A percentile compares a stretch with the other conserved stretches of the same genome.
These are phyloP conservation scores for rat (Rattus norvegicus) DNA, from an alignment of 2,113 vertebrate genomes.

Conservation along the genomic window DNA sequence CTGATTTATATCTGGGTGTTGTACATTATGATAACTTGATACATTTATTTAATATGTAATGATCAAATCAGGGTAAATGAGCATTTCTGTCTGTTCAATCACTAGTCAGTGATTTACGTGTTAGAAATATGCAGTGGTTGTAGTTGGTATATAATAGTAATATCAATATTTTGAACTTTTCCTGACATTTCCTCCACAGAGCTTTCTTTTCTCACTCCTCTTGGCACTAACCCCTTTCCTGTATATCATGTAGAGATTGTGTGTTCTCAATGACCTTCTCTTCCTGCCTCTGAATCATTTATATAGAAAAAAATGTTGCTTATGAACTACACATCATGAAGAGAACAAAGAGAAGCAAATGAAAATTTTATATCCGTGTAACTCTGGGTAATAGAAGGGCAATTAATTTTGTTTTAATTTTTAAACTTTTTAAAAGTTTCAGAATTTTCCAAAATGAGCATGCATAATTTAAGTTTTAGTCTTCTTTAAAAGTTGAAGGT, in stretches of 20 bases:
- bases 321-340: neutral
- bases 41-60: neutral
- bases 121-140: neutral
- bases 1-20: neutral
- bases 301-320: neutral
- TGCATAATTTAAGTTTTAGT: neutral
- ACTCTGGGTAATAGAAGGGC: neutral
- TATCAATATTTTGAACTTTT: neutral
- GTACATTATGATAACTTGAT: neutral
- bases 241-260: no score
- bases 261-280: neutral
- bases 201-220: neutral
- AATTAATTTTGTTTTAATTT: constrained; percentile 11
- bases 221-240: neutral
- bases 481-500: neutral
- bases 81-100: neutral
- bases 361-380: neutral
- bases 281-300: neutral
- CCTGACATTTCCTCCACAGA: neutral
- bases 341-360: neutral
- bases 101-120: neutral
- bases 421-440: neutral
- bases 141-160: neutral
- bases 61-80: neutral
- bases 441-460: neutral